phyloP scores from a whole-genome alignment of 2,888 invertebrate genomes.

The Scaptomyza cyrtandrae region DNA sequence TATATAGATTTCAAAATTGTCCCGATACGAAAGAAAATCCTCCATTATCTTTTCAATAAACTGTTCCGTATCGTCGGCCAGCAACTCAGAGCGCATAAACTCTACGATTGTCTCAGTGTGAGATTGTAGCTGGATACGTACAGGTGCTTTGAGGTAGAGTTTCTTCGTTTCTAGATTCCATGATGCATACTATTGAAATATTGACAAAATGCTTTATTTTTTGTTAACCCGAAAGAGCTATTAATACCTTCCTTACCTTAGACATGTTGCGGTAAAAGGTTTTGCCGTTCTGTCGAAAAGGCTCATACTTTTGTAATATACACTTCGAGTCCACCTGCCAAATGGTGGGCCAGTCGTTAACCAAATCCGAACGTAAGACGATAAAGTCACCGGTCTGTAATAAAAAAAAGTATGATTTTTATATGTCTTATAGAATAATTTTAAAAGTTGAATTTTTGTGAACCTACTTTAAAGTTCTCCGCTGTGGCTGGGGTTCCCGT shows the following conservation, averaged over 20 bases:
- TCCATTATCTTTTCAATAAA: slow-evolving; percentile 91
- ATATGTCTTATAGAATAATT: not conserved
- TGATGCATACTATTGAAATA: slow-evolving; percentile 89
- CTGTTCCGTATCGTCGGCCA: slow-evolving; percentile 87
- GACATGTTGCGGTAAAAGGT: slow-evolving; percentile 94
- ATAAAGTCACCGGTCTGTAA: slow-evolving; percentile 94
- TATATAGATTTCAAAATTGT: slow-evolving; percentile 95
- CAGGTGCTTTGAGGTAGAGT: slow-evolving; percentile 91
- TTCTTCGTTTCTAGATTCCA: slow-evolving; percentile 93
- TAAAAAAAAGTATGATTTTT: slow-evolving; percentile 49
- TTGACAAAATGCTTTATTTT: slow-evolving; percentile 37
- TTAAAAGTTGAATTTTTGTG: no score
- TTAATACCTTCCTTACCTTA: slow-evolving; percentile 87
- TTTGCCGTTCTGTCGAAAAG: slow-evolving; percentile 92
- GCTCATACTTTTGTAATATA: slow-evolving; percentile 92
- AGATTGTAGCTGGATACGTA: slow-evolving; percentile 90
- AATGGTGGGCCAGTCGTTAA: slow-evolving; percentile 93
- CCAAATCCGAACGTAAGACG: slow-evolving; percentile 92
- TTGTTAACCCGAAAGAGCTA: not conserved
- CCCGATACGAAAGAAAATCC: slow-evolving; percentile 91
- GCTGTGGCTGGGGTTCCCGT: slow-evolving; percentile 60
- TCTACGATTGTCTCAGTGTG: slow-evolving; percentile 92
- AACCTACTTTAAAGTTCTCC: slow-evolving; percentile 82
- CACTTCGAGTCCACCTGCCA: slow-evolving; percentile 96
- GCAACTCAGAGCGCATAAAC: slow-evolving; percentile 90